A percentile compares a stretch with the other conserved stretches of the same genome.
Evolutionary conservation across 2,797 vertebrate genomes (phyloP).

Genomic region (Rhinella marina): DNA sequence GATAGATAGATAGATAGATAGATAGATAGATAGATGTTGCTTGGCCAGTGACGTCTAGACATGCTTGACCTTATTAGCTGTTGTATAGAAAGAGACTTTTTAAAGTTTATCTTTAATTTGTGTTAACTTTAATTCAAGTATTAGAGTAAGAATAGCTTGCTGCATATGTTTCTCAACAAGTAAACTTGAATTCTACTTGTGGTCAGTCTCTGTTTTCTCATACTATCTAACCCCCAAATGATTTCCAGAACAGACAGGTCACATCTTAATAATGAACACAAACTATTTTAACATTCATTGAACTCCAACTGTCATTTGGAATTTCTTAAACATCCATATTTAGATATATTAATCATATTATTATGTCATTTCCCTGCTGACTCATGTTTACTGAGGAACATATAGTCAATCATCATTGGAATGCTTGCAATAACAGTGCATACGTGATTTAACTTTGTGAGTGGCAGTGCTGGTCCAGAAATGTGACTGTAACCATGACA

Average conservation of each 20-base stretch:
- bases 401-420: not conserved
- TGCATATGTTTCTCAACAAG: too few relatives aligned
- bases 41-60: too few relatives aligned
- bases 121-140: too few relatives aligned
- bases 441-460: not conserved
- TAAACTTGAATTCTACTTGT: not conserved
- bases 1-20: not conserved
- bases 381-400: not conserved
- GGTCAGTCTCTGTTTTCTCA: not conserved
- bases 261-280: not conserved
- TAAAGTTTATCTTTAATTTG: too few relatives aligned
- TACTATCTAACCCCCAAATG: not conserved
- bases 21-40: not conserved
- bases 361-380: not conserved
- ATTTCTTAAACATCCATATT: not conserved
- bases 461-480: not conserved
- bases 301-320: not conserved
- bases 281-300: not conserved
- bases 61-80: too few relatives aligned
- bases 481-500: not conserved
- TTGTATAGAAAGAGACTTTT: too few relatives aligned
- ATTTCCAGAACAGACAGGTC: not conserved
- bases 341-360: not conserved
- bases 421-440: not conserved
- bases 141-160: too few relatives aligned